Percentiles rank a stretch among this genome's conserved stretches.
Conservation (phyloP, 2,888 invertebrate species). For the Cecidostiba fungosa region DNA sequence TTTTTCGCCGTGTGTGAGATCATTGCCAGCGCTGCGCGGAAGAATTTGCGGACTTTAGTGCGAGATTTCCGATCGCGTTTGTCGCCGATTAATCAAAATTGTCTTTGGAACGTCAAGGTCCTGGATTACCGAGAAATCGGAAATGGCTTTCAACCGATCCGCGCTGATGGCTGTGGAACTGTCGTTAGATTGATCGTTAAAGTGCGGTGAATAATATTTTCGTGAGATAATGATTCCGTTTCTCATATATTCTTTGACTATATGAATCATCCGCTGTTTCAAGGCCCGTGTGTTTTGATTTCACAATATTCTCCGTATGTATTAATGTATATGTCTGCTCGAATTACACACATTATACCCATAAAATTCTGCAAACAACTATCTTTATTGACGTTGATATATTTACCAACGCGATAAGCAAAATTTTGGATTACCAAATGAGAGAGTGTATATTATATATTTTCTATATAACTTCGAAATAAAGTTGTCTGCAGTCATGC, state of each 20-base stretch:
- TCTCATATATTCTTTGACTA: not conserved
- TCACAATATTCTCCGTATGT: not conserved
- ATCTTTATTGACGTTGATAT: too few relatives aligned
- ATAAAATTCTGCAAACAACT: too few relatives aligned
- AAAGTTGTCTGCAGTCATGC: not conserved
- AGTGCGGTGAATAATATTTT: not conserved
- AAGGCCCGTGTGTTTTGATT: not conserved
- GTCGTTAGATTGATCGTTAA: slow-evolving; percentile 6
- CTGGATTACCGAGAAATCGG: not conserved
- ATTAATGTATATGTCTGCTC: too few relatives aligned
- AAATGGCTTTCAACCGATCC: slow-evolving; percentile 13
- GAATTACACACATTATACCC: too few relatives aligned
- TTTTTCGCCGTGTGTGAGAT: not conserved
- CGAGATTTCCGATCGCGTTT: not conserved
- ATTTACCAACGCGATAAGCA: too few relatives aligned
- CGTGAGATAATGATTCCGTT: not conserved
- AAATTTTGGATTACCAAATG: too few relatives aligned
- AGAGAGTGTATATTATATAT: not conserved
- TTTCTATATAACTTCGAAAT: not conserved
- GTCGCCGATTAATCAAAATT: not conserved
- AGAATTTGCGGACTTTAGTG: not conserved
- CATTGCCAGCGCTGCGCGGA: not conserved
- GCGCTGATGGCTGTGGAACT: not conserved
- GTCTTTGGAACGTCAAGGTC: not conserved
- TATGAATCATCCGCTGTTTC: not conserved